Conservation (phyloP, 2,113 vertebrate genomes). For the Sinocyclocheilus anophthalmus region DNA sequence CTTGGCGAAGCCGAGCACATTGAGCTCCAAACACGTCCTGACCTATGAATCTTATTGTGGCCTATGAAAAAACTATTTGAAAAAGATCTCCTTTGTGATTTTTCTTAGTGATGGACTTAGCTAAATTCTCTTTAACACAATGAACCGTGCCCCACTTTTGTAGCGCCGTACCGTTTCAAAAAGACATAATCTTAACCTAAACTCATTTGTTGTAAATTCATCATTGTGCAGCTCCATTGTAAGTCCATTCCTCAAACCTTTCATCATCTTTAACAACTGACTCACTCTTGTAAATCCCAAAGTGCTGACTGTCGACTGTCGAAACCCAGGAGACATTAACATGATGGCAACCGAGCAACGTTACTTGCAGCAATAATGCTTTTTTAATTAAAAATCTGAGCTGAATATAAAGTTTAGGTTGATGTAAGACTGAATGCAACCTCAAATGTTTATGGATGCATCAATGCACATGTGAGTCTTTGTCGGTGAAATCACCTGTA, state of each 20-base stretch:
- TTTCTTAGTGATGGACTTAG: neutral
- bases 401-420: neutral
- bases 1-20: neutral
- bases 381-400: neutral
- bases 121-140: neutral
- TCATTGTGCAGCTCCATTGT: neutral
- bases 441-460: neutral
- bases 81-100: neutral
- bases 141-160: neutral
- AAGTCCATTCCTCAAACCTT: conserved; percentile 5
- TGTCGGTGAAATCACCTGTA: neutral
- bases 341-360: neutral
- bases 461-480: neutral
- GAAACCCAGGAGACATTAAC: neutral
- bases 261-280: neutral
- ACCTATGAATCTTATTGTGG: neutral
- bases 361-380: neutral
- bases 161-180: neutral
- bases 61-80: neutral
- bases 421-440: neutral
- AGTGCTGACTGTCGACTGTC: neutral
- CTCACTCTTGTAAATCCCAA: conserved; percentile 6
- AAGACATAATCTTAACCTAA: neutral
- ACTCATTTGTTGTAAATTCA: neutral
- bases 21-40: neutral